Evolutionary conservation across 2,888 invertebrate species (phyloP).

Genomic region (Cephus nigrinus): DNA sequence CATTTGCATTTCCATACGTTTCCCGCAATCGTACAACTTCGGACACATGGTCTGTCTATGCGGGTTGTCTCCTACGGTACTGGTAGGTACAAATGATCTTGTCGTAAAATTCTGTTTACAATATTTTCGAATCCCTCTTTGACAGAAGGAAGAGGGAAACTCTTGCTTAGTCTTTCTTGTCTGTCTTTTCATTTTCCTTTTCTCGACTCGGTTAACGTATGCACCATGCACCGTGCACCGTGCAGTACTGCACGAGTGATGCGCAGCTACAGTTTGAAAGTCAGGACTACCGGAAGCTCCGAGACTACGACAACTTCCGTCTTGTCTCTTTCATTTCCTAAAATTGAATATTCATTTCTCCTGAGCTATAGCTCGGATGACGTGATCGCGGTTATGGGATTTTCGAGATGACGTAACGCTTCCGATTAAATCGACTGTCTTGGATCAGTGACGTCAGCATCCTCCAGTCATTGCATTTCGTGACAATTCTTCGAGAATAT

Average conservation of each 20-base stretch:
- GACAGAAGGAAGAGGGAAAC: not conserved
- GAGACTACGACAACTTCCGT: not conserved
- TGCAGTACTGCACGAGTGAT: not conserved
- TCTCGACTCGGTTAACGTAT: not conserved
- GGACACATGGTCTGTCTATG: not conserved
- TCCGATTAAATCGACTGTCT: not conserved
- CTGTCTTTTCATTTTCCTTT: not conserved
- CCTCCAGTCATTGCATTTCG: not conserved
- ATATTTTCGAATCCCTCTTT: not conserved
- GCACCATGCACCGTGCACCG: too few species aligned
- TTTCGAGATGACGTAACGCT: not conserved
- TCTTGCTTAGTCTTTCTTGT: not conserved
- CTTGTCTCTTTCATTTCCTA: not conserved
- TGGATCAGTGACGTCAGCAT: not conserved
- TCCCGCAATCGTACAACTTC: not conserved
- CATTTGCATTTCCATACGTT: not conserved
- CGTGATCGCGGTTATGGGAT: not conserved
- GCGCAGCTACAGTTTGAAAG: not conserved
- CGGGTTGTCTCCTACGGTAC: not conserved
- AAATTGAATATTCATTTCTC: not conserved
- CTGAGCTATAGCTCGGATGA: not conserved
- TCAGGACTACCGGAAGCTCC: not conserved
- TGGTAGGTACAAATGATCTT: not conserved
- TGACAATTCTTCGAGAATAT: not conserved
- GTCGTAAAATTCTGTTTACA: not conserved